Base-by-base conservation (phyloP, 2,797 vertebrate genomes). In the Phalloptychus januarius region DNA sequence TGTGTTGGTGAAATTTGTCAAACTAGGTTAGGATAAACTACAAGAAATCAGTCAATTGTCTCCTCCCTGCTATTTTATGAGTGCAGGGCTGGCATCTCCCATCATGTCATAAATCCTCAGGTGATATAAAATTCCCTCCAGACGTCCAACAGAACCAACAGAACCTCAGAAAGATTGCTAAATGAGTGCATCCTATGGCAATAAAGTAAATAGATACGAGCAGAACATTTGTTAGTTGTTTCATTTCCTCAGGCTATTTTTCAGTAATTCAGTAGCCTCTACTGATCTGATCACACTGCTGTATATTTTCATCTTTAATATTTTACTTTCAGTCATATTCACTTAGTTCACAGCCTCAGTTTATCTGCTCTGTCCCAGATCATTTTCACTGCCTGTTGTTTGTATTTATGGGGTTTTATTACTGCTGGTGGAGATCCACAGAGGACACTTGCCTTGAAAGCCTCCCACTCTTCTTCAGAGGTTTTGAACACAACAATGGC, bases 381-480 rank as follows among this genome's bases (percentile, higher is more conserved):
- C 63, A 67, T 42, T 69, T 40, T 69, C 7, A 1, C 13, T 15
- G 5, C 11, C 38, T 69, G 25, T 50, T 48, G 12, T 25, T 38
- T 6, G 20, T 48, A 52, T 52, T 25, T 33, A 33, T 38, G 31
- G 46, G 20, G 11, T 42, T 13, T 38, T 10, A 36, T 38, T 25
- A 18, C 23, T 50, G 28, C n/a, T 50, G 38, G 38, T 48, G 54
- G 23, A 72, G 7, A 18, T 0, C 38, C 7, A n/a, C 20, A 69
- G 28, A n/a, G 46, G 20, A 16, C 33, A 18, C 58, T 75, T 78
- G 96, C 95, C 92, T 95, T 96, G 75, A 96, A 96, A 3, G 67
- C 80, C 72, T 92, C 86, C 96, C 95, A 96, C 71, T 96, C 95
- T 72, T 96, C 95, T 75, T 95, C 95, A 65, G 94, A 94, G 36